Evolutionary conservation across 2,888 invertebrate species (phyloP), one percentile per base, ranked within the genome.

Genomic region (Cyrtodaria siliqua): DNA sequence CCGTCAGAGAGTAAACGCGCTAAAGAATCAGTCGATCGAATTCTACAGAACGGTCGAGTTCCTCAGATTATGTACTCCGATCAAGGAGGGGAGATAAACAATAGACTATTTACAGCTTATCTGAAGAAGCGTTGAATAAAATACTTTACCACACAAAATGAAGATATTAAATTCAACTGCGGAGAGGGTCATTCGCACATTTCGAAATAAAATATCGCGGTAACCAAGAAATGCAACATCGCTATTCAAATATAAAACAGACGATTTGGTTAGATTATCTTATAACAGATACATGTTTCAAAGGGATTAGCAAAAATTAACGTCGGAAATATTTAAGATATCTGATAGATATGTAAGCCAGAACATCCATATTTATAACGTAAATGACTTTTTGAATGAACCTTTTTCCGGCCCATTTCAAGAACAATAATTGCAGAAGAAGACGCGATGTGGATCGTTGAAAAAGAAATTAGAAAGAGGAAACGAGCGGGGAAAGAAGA

Each of bases 241-340:
- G n/a, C 2, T 33, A 33, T 73, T 63, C 24, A 79, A 79, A 49
- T 79, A 55, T 40, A 49, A 66, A 44, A 49, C 66, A 6, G 70
- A 59, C 1, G 78, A 73, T 56, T 24, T 42, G 8, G 77, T 77
- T 14, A 49, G 77, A 38, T 33, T 77, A 24, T 50, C 72, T 16
- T 60, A 64, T 27, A 24, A 38, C 1, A 69, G 55, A 49, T 49
- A 69, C 18, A 53, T 67, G n/a, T 79, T 79, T 60, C 70, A 73
- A 60, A 64, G 69, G 47, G 73, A 73, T 27, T 79, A 79, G 57
- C 72, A 78, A 26, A 78, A 72, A 60, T 78, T 68, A 73, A 78
- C 78, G 4, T 50, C 20, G 8, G 78, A 78, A 57, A 38, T 64
- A 14, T 78, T 78, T 53, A 68, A 49, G 61, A 62, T 73, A n/a